phyloP scores from a whole-genome alignment of 30 jellyfish, hydroid and myxozoan genomes.

The Chironex yamaguchii region DNA sequence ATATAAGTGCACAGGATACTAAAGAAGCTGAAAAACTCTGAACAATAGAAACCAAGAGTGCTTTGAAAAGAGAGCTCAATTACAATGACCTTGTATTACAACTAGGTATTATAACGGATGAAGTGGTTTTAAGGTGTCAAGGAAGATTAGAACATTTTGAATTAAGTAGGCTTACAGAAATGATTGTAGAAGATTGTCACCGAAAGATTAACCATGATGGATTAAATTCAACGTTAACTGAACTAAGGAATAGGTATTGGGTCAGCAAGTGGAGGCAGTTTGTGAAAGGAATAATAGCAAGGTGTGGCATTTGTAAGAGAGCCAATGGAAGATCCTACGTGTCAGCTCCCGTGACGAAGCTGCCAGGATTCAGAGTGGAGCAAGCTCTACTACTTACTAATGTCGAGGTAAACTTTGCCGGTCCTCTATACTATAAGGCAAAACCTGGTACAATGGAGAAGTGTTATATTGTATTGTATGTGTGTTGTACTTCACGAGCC shows the following conservation, averaged over 20 bases:
- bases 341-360: conserved; percentile 11
- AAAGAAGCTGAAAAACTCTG: background rate
- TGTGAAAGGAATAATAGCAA: background rate
- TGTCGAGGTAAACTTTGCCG: conserved; percentile 14
- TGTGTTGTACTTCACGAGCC: conserved; percentile 16
- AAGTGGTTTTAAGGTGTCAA: background rate
- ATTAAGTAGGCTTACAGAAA: conserved; percentile 1
- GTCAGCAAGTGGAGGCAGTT: conserved; percentile 17
- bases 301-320: conserved; percentile 11
- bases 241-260: conserved; percentile 23
- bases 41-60: background rate
- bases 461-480: background rate
- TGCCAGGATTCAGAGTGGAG: conserved; percentile 31
- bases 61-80: background rate
- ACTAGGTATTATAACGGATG: conserved; percentile 1
- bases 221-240: conserved; percentile 20
- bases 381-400: background rate
- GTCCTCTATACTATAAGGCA: conserved; percentile 1
- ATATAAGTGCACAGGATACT: background rate
- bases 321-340: conserved; percentile 3
- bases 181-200: conserved; percentile 1
- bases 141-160: conserved; percentile 28
- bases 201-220: background rate
- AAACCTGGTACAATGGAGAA: conserved; percentile 13
- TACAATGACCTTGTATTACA: background rate